phyloP scores from a whole-genome alignment of 1,140 invertebrate species.

The Xylocopa sonorina region DNA sequence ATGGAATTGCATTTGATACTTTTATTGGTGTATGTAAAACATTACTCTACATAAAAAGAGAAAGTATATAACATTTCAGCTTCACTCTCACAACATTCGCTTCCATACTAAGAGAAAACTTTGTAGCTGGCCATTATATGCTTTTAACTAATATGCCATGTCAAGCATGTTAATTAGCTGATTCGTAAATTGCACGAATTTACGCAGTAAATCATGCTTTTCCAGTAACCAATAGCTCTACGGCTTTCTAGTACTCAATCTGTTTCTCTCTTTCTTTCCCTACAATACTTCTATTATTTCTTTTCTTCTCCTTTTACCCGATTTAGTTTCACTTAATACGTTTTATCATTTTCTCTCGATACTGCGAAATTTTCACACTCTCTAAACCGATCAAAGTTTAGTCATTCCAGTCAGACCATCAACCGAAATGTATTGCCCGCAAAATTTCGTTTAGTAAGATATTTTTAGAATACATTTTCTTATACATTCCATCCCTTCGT shows the following conservation, averaged over 20 bases:
- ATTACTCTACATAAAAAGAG: neutral
- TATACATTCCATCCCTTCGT: neutral
- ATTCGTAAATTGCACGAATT: slow-evolving; percentile 18
- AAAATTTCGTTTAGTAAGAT: neutral
- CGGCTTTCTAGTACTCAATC: neutral
- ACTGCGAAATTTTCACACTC: no score
- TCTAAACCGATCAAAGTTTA: neutral
- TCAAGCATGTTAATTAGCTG: slow-evolving; percentile 19
- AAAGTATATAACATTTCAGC: neutral
- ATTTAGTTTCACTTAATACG: neutral
- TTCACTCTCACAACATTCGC: neutral
- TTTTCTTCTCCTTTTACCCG: neutral
- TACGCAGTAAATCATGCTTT: slow-evolving; percentile 7
- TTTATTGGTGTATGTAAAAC: no score
- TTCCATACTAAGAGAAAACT: neutral
- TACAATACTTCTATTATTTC: neutral
- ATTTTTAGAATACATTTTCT: neutral
- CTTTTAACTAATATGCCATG: neutral
- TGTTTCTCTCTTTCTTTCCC: neutral
- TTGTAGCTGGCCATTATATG: neutral
- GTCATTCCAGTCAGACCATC: neutral
- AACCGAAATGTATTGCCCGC: neutral
- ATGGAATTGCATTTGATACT: neutral
- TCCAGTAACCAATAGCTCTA: neutral
- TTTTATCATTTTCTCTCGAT: neutral